Evolutionary conservation across 2,888 invertebrate species (phyloP).

Genomic region (Agrotis ipsilon): DNA sequence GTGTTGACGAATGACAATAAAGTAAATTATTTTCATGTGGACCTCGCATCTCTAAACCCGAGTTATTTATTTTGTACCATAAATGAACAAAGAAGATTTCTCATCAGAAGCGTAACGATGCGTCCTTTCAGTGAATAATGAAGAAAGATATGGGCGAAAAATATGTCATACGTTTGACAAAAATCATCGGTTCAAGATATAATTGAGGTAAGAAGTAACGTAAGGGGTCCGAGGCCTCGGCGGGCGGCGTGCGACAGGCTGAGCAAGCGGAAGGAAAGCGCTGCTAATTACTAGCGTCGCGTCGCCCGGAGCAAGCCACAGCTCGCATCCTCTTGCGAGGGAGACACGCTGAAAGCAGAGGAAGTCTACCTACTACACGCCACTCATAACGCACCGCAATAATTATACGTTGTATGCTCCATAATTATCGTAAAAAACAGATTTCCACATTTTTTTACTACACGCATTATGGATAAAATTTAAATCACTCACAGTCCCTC

Average conservation of each 20-base stretch:
- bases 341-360: slow-evolving; percentile 70
- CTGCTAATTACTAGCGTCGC: slow-evolving; percentile 86
- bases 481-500: slow-evolving; percentile 20
- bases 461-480: neutral
- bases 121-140: slow-evolving; percentile 28
- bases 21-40: slow-evolving; percentile 67
- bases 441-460: slow-evolving; percentile 17
- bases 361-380: slow-evolving; percentile 67
- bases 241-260: slow-evolving; percentile 31
- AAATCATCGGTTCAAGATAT: slow-evolving; percentile 25
- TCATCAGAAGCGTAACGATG: slow-evolving; percentile 21
- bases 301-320: slow-evolving; percentile 79
- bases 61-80: slow-evolving; percentile 35
- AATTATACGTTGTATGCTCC: slow-evolving; percentile 27
- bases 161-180: slow-evolving; percentile 26
- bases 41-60: slow-evolving; percentile 46
- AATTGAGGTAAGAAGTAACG: slow-evolving; percentile 59
- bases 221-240: slow-evolving; percentile 60
- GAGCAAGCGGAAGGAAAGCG: slow-evolving; percentile 85
- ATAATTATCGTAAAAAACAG: slow-evolving; percentile 29
- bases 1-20: slow-evolving; percentile 70
- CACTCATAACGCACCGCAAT: slow-evolving; percentile 55
- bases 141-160: slow-evolving; percentile 6
- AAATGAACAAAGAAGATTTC: slow-evolving; percentile 54
- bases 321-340: slow-evolving; percentile 68